A percentile compares a stretch with the other conserved stretches of the same genome.
Evolutionary conservation across 1,140 invertebrate genomes (phyloP).

Genomic region (Drosophila quadrilineata): DNA sequence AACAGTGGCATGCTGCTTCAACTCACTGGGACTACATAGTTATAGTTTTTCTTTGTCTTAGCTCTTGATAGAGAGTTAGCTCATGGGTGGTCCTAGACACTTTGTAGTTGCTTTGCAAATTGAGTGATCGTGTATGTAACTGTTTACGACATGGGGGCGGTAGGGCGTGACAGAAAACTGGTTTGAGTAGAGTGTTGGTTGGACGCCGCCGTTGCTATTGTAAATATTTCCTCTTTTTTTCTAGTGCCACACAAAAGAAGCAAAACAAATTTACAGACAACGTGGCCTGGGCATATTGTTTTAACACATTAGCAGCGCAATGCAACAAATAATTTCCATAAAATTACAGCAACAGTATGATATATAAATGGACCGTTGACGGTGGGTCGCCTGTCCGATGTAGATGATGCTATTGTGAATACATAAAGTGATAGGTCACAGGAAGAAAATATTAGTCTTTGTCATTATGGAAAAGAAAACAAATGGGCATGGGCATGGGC

Average conservation of each 20-base stretch:
- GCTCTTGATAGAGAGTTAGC: too few relatives aligned
- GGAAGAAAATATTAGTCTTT: conserved; percentile 81
- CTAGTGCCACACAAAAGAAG: conserved; percentile 64
- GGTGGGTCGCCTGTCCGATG: conserved; percentile 11
- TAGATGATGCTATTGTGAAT: conserved; percentile 67
- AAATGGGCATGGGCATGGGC: neutral
- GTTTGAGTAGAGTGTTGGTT: conserved; percentile 6
- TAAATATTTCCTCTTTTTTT: conserved; percentile 74
- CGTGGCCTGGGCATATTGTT: conserved; percentile 73
- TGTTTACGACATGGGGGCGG: conserved; percentile 56
- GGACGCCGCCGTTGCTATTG: conserved; percentile 51
- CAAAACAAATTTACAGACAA: conserved; percentile 46
- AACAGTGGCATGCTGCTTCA: too few relatives aligned
- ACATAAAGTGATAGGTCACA: conserved; percentile 76
- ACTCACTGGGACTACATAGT: too few relatives aligned
- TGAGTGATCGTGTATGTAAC: conserved; percentile 40
- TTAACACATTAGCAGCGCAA: conserved; percentile 81
- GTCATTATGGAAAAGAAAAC: conserved; percentile 80
- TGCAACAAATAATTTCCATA: conserved; percentile 81
- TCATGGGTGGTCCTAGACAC: conserved; percentile 70
- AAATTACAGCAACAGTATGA: conserved; percentile 49
- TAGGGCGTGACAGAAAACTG: conserved; percentile 69
- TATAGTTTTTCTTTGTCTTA: too few relatives aligned
- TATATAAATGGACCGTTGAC: conserved; percentile 58
- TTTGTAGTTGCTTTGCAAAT: conserved; percentile 66